These are phyloP conservation scores for Hyles vespertilio DNA, from an alignment of 1,140 invertebrate species.

Conservation along the genomic window DNA sequence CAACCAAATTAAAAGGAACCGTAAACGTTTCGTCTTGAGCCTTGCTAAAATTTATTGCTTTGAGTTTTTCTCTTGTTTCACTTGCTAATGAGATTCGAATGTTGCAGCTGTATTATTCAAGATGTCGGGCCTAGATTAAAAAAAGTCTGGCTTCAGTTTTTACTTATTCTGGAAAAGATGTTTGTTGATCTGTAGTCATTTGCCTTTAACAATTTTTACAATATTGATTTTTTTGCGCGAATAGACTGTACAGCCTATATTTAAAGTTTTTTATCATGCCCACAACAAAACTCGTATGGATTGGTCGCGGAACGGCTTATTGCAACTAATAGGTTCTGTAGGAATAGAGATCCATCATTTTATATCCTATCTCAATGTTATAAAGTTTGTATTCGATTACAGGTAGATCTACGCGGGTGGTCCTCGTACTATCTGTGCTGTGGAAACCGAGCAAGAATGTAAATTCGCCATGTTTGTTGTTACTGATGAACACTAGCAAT, in stretches of 20 bases:
- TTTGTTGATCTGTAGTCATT: constrained; percentile 28
- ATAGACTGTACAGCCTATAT: constrained; percentile 2
- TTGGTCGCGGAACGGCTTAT: constrained; percentile 39
- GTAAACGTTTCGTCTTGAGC: constrained; percentile 69
- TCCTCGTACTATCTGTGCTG: constrained; percentile 52
- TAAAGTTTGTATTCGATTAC: constrained; percentile 61
- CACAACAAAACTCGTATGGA: too few relatives aligned
- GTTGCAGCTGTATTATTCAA: constrained; percentile 58
- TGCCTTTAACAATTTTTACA: constrained; percentile 24
- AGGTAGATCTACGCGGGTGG: constrained; percentile 61
- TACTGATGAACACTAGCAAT: constrained; percentile 23
- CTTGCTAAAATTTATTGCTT: constrained; percentile 72
- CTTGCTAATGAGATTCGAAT: constrained; percentile 71
- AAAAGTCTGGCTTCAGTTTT: constrained; percentile 34
- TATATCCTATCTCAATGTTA: constrained; percentile 46
- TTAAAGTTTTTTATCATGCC: too few relatives aligned
- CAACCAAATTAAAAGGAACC: constrained; percentile 73
- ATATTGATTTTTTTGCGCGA: constrained; percentile 18
- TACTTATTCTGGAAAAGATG: constrained; percentile 23
- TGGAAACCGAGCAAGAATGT: constrained; percentile 63
- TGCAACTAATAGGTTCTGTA: constrained; percentile 33
- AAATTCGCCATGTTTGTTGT: constrained; percentile 60
- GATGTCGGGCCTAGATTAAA: constrained; percentile 53
- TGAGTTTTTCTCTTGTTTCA: constrained; percentile 64
- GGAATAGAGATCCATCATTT: constrained; percentile 30